Conservation (phyloP, 2,888 invertebrate genomes). For the Eilema sororculum region DNA sequence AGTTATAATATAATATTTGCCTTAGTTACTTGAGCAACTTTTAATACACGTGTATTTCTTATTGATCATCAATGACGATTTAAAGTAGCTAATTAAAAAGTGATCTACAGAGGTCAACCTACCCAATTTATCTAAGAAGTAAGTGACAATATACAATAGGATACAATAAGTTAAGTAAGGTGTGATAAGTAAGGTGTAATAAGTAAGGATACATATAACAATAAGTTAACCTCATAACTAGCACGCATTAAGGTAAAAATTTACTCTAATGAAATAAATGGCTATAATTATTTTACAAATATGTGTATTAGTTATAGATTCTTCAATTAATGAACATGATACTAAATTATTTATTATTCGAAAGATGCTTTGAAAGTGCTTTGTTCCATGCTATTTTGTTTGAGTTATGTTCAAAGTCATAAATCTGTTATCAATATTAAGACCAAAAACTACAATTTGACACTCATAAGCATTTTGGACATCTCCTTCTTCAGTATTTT, state of each 20-base stretch:
- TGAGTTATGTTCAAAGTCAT: too few species aligned
- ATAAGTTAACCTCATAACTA: constrained; percentile 12
- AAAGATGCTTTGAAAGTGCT: neutral
- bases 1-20: constrained; percentile 2
- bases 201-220: constrained; percentile 9
- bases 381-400: neutral
- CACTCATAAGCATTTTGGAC: too few species aligned
- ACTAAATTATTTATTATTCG: neutral
- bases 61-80: constrained; percentile 6
- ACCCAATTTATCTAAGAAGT: constrained; percentile 16
- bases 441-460: too few species aligned
- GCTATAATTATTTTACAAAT: constrained; percentile 29
- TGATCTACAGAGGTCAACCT: constrained; percentile 7
- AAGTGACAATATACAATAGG: too few species aligned
- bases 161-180: too few species aligned
- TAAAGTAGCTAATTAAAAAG: constrained; percentile 1
- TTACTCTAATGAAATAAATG: constrained; percentile 36
- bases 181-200: too few species aligned
- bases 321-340: neutral
- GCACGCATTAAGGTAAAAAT: constrained; percentile 10
- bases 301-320: neutral
- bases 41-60: neutral
- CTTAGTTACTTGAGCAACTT: neutral
- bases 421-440: too few species aligned
- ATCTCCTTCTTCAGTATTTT: too few species aligned